Evolutionary conservation across 2,113 vertebrate genomes (phyloP), one percentile per base, ranked within the genome.

Genomic region (Heloderma charlesbogerti): DNA sequence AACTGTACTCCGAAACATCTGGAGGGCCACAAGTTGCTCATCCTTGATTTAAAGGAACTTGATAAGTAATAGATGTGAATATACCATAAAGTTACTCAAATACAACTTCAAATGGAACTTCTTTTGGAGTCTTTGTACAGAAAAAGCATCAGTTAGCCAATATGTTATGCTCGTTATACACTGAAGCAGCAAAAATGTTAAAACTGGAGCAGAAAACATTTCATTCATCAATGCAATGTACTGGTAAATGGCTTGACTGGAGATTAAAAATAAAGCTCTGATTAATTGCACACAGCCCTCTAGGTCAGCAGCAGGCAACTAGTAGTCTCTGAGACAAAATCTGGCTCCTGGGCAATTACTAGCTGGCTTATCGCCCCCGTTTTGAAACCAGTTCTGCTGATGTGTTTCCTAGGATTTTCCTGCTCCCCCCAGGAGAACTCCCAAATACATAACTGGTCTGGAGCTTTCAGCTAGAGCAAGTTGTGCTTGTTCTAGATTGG

Each of bases 21-120:
- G 20, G 60, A 63, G 60, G 48, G 60, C 18, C 60, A 63, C 60
- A 22, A 63, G 16, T 63, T 63, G 60, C 60, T 12, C 60, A 63
- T 18, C 16, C 12, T 63, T 13, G 60, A 63, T 27, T 48, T 94
- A 85, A 87, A 90, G 86, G 1, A 3, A 63, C 77, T 69, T 79
- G 81, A 77, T 71, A 51, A 51, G 87, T 90, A 86, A 13, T 89
- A 88, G 85, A 57, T 27, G 48, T 87, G 69, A 74, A 57, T 57
- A 67, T 43, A 57, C 25, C 9, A 7, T 29, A n/a, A 34, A 81
- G 51, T 12, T 54, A 12, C 6, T 9, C 51, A 7, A 54, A 54
- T 80, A 43, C 81, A 51, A 48, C 57, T 91, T 89, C 22, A 3
- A 16, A 25, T 16, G 29, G 89, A 4, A 43, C 72, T 85, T 88